Percentiles rank a stretch among this genome's conserved stretches.
These are phyloP conservation scores for Rhynchomys soricoides DNA, from an alignment of 2,113 vertebrate genomes.

Conservation along the genomic window DNA sequence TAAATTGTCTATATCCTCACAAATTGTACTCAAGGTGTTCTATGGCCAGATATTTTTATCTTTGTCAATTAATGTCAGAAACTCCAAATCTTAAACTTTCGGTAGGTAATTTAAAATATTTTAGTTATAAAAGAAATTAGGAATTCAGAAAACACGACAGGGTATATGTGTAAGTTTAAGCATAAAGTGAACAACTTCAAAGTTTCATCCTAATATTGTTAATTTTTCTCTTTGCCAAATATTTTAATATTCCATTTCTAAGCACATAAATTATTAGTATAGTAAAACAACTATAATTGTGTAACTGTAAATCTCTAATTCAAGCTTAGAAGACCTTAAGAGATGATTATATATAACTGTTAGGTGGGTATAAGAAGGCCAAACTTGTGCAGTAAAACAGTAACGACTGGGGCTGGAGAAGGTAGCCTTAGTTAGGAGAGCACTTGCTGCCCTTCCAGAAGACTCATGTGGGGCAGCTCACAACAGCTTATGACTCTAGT, in stretches of 20 bases:
- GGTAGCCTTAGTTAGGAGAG: background rate
- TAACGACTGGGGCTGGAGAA: background rate
- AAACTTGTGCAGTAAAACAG: conserved; percentile 25
- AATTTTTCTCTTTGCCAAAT: conserved; percentile 16
- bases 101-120: background rate
- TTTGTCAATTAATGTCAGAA: background rate
- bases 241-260: conserved; percentile 20
- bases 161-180: background rate
- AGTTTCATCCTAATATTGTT: background rate
- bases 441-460: background rate
- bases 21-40: background rate
- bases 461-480: background rate
- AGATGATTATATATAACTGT: background rate
- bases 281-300: background rate
- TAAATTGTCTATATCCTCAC: background rate
- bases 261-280: background rate
- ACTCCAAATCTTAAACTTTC: conserved; percentile 40
- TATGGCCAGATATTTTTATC: background rate
- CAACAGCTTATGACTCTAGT: background rate
- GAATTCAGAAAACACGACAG: background rate
- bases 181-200: background rate
- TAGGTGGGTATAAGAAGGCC: background rate
- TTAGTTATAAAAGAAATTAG: conserved; percentile 9
- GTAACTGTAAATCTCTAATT: background rate
- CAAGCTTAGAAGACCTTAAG: background rate